Evolutionary conservation across 2,888 invertebrate genomes (phyloP), one percentile per base, ranked within the genome.

Genomic region (Pachydiplax longipennis): DNA sequence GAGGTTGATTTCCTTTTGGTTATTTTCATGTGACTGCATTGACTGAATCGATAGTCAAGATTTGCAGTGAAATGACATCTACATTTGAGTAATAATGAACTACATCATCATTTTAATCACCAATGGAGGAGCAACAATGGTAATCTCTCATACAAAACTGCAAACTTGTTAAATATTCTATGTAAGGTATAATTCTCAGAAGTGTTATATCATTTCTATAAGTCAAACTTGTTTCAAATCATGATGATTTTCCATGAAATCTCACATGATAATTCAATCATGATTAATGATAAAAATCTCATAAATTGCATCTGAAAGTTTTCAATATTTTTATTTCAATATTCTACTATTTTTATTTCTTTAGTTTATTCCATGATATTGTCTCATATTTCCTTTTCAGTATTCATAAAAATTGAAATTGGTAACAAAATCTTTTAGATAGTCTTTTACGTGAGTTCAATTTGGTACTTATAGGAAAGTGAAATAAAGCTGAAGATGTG

Each of bases 301-400:
- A 83, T 58, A 58, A 18, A 22, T 22, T 83, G 83, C 83, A 83
- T 83, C 53, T 83, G 53, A 53, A 35, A 18, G 4, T 53, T n/a
- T 6, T 35, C 3, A 58, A 48, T 40, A 48, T 53, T 18, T 18
- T 53, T 25, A 35, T 58, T 22, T 35, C 53, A 31, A 58, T 83
- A 83, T 83, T 35, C 53, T 83, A 58, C 35, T 53, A 53, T 58
- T 83, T 83, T 83, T 83, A 83, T 53, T 44, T 37, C 81, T 81
- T 37, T 35, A 81, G 15, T 22, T 18, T 81, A 44, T 35, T 58
- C 48, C 35, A 35, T 18, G 48, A 83, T 58, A 35, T 53, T 83
- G 48, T 83, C 58, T 58, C 83, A 83, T 48, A 35, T 31, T 83
- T 83, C 31, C 35, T 83, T 83, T 53, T 22, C 58, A 58, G 83